These are phyloP conservation scores for Ondatra zibethicus DNA, from an alignment of 2,113 vertebrate genomes.

Conservation along the genomic window DNA sequence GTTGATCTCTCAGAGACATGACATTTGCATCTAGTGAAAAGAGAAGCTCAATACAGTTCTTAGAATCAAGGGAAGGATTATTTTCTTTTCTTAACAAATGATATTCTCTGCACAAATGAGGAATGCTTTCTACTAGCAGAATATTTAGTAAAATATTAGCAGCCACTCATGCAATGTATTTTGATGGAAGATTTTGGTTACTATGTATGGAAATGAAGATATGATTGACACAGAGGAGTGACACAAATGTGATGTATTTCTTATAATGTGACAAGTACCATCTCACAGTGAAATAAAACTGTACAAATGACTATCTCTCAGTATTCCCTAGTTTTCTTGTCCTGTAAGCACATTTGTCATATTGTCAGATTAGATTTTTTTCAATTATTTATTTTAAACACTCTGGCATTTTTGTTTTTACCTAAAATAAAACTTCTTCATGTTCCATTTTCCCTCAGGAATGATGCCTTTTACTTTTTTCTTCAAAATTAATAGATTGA, in stretches of 20 bases:
- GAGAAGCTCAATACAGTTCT: neutral
- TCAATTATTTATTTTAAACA: neutral
- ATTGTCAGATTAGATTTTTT: neutral
- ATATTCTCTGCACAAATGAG: neutral
- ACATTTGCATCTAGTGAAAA: slow-evolving; percentile 13
- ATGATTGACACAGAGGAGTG: neutral
- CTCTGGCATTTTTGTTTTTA: neutral
- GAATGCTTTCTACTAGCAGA: neutral
- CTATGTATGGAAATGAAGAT: neutral
- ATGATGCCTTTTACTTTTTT: neutral
- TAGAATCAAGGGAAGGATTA: neutral
- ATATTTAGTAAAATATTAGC: neutral
- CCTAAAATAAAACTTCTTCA: neutral
- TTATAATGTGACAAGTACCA: neutral
- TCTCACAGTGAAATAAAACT: neutral
- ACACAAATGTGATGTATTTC: neutral
- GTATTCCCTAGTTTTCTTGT: neutral
- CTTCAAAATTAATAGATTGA: neutral
- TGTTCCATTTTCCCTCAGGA: neutral
- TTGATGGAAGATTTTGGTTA: neutral
- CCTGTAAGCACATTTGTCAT: neutral
- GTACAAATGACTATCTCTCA: neutral
- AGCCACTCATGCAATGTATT: neutral
- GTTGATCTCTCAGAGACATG: slow-evolving; percentile 10
- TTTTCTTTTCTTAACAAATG: neutral